phyloP scores from a whole-genome alignment of 2,797 vertebrate species.

The Rhodeus uyekii region DNA sequence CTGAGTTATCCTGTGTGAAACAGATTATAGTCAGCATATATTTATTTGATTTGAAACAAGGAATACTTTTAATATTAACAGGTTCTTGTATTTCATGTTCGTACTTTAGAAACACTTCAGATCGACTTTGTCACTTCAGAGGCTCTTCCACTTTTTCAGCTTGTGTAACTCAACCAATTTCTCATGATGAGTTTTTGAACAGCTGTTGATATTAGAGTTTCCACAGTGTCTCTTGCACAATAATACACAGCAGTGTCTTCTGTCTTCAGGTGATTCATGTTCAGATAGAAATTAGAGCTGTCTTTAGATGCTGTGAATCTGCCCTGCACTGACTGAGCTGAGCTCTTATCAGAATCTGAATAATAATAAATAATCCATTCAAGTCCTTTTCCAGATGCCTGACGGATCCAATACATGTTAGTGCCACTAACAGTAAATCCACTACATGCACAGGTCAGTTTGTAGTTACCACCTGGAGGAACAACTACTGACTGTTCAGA shows the following conservation, averaged over 20 bases:
- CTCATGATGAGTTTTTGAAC: background rate
- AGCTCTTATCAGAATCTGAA: background rate
- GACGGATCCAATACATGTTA: constrained; percentile 11
- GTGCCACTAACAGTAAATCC: background rate
- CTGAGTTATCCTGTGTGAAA: background rate
- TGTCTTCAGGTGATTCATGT: constrained; percentile 13
- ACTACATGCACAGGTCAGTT: constrained; percentile 39
- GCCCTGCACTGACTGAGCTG: constrained; percentile 14
- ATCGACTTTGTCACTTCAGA: background rate
- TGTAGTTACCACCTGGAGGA: constrained; percentile 24
- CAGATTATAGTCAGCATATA: background rate
- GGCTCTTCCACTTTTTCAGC: background rate
- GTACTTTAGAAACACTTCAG: background rate
- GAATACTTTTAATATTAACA: background rate
- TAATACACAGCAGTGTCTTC: constrained; percentile 46
- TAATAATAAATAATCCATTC: constrained; percentile 24
- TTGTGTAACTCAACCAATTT: background rate
- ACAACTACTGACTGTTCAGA: constrained; percentile 31
- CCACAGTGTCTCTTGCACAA: constrained; percentile 32
- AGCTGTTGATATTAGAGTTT: background rate
- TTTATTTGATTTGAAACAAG: too few relatives aligned
- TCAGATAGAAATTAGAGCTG: constrained; percentile 21
- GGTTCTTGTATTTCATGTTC: background rate
- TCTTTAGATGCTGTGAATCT: constrained; percentile 35
- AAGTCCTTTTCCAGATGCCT: constrained; percentile 30